These are phyloP conservation scores for Branchipolynoe longqiensis DNA, from an alignment of 2,888 invertebrate species.

Conservation along the genomic window DNA sequence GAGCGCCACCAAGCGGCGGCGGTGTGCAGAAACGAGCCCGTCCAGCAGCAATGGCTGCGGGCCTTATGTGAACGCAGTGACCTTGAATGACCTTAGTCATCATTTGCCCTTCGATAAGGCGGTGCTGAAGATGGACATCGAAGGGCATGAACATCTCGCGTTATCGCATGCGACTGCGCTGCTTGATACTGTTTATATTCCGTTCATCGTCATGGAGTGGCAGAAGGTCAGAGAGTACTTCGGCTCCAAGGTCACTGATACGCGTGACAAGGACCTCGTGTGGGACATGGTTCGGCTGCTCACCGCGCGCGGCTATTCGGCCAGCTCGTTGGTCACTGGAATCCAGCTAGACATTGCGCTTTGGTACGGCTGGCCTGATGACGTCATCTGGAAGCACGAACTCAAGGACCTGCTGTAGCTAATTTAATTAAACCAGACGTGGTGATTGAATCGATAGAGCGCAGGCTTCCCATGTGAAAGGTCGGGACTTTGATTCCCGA, in stretches of 20 bases:
- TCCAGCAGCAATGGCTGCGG: neutral
- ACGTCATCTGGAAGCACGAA: slow-evolving; percentile 67
- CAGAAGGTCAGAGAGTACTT: slow-evolving; percentile 64
- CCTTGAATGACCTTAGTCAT: slow-evolving; percentile 65
- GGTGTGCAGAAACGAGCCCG: neutral
- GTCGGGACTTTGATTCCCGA: too few relatives aligned
- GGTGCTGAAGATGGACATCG: slow-evolving; percentile 69
- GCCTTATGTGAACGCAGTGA: neutral
- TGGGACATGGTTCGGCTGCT: slow-evolving; percentile 62
- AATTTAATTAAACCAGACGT: too few relatives aligned
- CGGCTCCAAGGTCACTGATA: slow-evolving; percentile 58
- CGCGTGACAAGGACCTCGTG: slow-evolving; percentile 65
- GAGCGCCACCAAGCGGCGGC: neutral
- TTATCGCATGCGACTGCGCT: slow-evolving; percentile 61
- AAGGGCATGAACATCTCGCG: slow-evolving; percentile 68
- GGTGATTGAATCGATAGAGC: too few relatives aligned
- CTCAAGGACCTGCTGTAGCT: slow-evolving; percentile 21
- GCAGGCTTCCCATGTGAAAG: too few relatives aligned
- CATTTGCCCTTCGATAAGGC: slow-evolving; percentile 65
- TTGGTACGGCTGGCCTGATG: slow-evolving; percentile 70
- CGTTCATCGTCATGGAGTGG: slow-evolving; percentile 70
- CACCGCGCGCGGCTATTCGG: slow-evolving; percentile 59
- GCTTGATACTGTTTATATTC: slow-evolving; percentile 62
- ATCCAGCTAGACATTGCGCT: slow-evolving; percentile 43
- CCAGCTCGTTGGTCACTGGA: slow-evolving; percentile 58